Evolutionary conservation across 2,113 vertebrate species (phyloP), one percentile per base, ranked within the genome.

Genomic region (Albula glossodonta): DNA sequence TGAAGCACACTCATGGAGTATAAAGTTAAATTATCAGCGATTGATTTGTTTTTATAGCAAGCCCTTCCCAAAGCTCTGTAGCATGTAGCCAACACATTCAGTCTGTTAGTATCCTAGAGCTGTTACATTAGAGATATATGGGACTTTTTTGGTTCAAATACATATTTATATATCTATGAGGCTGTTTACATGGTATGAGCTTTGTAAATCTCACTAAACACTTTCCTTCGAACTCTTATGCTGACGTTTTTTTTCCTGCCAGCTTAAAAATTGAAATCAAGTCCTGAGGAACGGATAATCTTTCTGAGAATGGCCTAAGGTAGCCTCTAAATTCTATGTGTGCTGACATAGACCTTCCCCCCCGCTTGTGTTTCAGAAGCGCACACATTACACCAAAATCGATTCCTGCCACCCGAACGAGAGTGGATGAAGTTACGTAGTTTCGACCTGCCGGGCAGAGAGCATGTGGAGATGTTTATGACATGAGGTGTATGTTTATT

Each of bases 401-500:
- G 57, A 81, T 86, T 15, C 51, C 19, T 50, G 63, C 84, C 86
- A 56, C 84, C 31, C 51, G 51, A 85, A 78, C 78, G 81, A 52
- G n/a, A 87, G 15, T 31, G 22, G 80, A 84, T 48, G 50, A 22
- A 79, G 52, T 78, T 86, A 48, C 63, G 5, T 48, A 49, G 52
- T 63, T 86, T 82, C 48, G 48, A 25, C 57, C 74, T 49, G 50
- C 78, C 51, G 80, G 56, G 52, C 60, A 89, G 89, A 86, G 87
- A 84, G 4, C 50, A 78, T 60, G 78, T 66, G 31, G 84, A 57
- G 87, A 91, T 90, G 89, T 91, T 91, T 89, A 85, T 85, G 88
- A 87, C 87, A 83, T 5, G 60, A 48, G 48, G 74, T 70, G 80
- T 74, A 80, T 88, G 87, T 89, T 90, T 90, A 92, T 91, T 89